Evolutionary conservation across 2,888 invertebrate species (phyloP).

Genomic region (Fissipunctia ypsillon): DNA sequence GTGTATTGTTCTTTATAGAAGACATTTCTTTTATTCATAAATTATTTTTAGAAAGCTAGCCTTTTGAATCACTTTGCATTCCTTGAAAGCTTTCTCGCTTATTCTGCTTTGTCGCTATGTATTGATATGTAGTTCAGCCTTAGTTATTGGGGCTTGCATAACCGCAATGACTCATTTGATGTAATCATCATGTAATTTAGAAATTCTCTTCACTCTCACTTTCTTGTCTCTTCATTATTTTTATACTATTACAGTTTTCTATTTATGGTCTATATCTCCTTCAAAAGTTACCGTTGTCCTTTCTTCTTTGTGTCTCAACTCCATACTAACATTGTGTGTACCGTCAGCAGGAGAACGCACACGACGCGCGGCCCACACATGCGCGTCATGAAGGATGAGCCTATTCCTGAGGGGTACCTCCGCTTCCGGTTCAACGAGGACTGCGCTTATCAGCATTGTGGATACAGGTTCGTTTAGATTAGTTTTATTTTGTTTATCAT

Average conservation of each 20-base stretch:
- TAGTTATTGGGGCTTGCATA: neutral
- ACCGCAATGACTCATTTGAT: neutral
- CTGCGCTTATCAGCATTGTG: conserved; percentile 97
- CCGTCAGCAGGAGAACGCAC: conserved; percentile 81
- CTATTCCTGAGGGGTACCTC: conserved; percentile 96
- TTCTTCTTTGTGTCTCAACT: neutral
- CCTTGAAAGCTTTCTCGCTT: neutral
- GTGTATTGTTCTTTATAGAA: neutral
- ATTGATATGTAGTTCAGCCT: neutral
- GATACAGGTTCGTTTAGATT: conserved; percentile 90
- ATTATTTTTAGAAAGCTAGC: neutral
- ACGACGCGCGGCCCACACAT: conserved; percentile 89
- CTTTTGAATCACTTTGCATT: neutral
- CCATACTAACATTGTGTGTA: conserved; percentile 42
- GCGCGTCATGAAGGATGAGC: conserved; percentile 96
- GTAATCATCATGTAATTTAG: neutral
- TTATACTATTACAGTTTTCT: neutral
- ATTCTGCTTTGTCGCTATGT: neutral
- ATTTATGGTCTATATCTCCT: neutral
- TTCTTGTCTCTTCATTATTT: neutral
- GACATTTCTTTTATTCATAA: neutral
- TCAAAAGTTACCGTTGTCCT: rapidly evolving
- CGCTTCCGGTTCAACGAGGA: conserved; percentile 97
- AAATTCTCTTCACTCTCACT: too few species aligned
- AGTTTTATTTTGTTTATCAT: neutral